phyloP scores from a whole-genome alignment of 2,888 invertebrate species.

The Coremacera marginata region DNA sequence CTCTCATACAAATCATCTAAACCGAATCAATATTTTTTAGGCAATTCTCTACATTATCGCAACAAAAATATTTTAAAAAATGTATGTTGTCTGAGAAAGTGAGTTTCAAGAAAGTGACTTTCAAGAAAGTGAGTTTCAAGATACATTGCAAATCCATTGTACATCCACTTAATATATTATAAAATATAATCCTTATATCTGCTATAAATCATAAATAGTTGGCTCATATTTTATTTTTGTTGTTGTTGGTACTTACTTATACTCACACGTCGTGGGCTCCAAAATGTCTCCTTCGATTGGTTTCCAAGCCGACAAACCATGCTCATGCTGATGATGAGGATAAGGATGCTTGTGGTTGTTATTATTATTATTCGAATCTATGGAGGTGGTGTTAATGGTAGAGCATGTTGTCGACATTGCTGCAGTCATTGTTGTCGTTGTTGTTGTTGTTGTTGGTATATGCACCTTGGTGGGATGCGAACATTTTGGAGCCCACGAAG shows the following conservation, averaged over 20 bases:
- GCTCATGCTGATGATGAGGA: conserved; percentile 46
- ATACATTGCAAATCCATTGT: no score
- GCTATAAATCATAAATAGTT: not conserved
- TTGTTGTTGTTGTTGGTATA: conserved; percentile 49
- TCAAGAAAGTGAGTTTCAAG: no score
- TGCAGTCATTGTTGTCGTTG: conserved; percentile 19
- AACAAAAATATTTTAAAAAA: no score
- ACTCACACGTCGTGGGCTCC: conserved; percentile 67
- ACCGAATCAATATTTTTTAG: no score
- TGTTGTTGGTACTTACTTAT: conserved; percentile 63
- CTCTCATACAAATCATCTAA: no score
- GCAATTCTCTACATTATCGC: no score
- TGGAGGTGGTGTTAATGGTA: conserved; percentile 37
- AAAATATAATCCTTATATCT: no score
- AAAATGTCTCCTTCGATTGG: conserved; percentile 57
- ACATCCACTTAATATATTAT: no score
- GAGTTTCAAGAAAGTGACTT: no score
- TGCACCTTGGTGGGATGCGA: conserved; percentile 65
- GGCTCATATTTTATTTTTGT: not conserved
- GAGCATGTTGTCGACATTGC: no score
- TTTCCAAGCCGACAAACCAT: conserved; percentile 45
- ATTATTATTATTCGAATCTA: conserved; percentile 53
- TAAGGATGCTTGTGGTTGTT: conserved; percentile 46
- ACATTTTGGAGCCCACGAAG: conserved; percentile 83
- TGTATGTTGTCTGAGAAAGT: no score